phyloP scores from a whole-genome alignment of 37 sponge, comb jelly and placozoan species.

The Halisarca cf. caerulea region DNA sequence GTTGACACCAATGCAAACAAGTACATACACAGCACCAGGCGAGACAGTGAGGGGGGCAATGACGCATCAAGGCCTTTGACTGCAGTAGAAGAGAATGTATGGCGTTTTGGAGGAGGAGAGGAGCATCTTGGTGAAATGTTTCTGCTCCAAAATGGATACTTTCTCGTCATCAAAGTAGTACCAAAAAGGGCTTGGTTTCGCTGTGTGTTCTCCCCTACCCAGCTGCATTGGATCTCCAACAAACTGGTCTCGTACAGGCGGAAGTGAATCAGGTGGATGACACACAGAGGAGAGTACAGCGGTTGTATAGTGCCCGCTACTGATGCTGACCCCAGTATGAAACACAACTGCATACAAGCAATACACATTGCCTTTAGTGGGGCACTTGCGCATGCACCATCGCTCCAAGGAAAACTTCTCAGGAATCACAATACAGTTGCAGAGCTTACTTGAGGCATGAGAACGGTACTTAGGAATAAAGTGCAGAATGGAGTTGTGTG shows the following conservation, averaged over 20 bases:
- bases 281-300: conserved; percentile 13
- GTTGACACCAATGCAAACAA: too few species aligned
- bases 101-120: conserved; percentile 42
- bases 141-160: background rate
- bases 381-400: conserved; percentile 61
- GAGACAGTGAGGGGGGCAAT: too few species aligned
- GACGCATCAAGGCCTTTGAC: too few species aligned
- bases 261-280: background rate
- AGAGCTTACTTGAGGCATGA: conserved; percentile 47
- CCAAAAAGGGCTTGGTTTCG: background rate
- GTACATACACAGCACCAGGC: too few species aligned
- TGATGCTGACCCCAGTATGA: conserved; percentile 58
- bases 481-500: conserved; percentile 23
- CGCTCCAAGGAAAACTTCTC: conserved; percentile 37
- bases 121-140: conserved; percentile 15
- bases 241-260: background rate
- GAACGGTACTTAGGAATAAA: conserved; percentile 23
- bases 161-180: conserved; percentile 28
- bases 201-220: background rate
- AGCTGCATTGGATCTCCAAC: too few species aligned
- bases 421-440: conserved; percentile 64
- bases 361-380: conserved; percentile 36
- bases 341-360: conserved; percentile 71
- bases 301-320: conserved; percentile 76
- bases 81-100: conserved; percentile 69